Percentiles rank a stretch among this genome's conserved stretches.
phyloP scores from a whole-genome alignment of 2,797 vertebrate species.

The Lemur catta region DNA sequence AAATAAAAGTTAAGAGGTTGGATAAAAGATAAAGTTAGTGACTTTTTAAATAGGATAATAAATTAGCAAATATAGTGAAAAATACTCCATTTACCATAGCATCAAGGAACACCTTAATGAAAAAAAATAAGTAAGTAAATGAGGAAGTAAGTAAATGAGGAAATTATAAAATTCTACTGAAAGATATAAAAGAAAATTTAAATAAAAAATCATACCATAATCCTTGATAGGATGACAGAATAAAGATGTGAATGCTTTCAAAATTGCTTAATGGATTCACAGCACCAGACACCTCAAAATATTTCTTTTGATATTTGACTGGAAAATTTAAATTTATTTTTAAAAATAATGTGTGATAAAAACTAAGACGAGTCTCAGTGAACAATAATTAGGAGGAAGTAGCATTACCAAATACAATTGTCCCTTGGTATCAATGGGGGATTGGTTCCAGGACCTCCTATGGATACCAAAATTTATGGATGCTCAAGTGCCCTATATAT shows the following conservation, averaged over 20 bases:
- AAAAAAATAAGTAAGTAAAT: background rate
- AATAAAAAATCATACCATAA: background rate
- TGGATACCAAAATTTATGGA: background rate
- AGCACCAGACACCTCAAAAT: background rate
- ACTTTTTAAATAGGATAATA: background rate
- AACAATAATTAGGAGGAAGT: background rate
- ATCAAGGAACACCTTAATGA: background rate
- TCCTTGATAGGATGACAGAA: background rate
- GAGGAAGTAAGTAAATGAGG: background rate
- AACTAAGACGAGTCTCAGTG: constrained; percentile 4
- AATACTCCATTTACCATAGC: background rate
- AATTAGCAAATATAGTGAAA: background rate
- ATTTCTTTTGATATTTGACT: constrained; percentile 15
- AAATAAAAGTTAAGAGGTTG: background rate
- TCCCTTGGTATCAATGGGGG: no score
- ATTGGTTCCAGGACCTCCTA: background rate
- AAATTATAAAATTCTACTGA: constrained; percentile 26
- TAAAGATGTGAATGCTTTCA: constrained; percentile 5
- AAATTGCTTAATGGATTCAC: background rate
- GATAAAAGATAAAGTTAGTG: background rate
- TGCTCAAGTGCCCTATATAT: background rate
- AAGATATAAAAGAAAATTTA: background rate
- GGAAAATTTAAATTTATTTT: background rate
- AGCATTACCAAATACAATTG: background rate
- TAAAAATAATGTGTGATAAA: background rate